Percentiles rank a stretch among this genome's conserved stretches.
Evolutionary conservation across 1,140 invertebrate species (phyloP).

Genomic region (Caenorhabditis briggsae): DNA sequence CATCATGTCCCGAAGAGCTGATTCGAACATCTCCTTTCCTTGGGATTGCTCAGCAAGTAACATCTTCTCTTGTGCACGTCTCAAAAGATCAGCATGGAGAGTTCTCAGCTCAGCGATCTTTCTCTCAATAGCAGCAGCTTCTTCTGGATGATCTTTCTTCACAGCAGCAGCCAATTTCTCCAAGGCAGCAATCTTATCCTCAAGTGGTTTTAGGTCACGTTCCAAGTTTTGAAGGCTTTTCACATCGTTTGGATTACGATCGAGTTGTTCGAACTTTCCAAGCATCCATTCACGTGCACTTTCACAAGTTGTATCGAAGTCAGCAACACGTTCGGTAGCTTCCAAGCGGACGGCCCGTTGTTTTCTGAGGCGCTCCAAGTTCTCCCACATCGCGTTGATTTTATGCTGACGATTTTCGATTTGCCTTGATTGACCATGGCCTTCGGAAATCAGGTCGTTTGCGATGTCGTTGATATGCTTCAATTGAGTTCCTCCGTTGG

Average conservation of each 20-base stretch:
- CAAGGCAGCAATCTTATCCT: slow-evolving; percentile 75
- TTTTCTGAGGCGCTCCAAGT: slow-evolving; percentile 88
- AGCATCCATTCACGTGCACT: slow-evolving; percentile 93
- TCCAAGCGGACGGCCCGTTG: slow-evolving; percentile 89
- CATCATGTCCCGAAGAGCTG: slow-evolving; percentile 81
- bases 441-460: slow-evolving; percentile 86
- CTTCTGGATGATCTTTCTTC: slow-evolving; percentile 90
- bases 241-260: slow-evolving; percentile 61
- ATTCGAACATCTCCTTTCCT: slow-evolving; percentile 87
- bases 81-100: slow-evolving; percentile 87
- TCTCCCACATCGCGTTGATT: slow-evolving; percentile 84
- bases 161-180: slow-evolving; percentile 80
- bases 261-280: slow-evolving; percentile 76
- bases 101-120: slow-evolving; percentile 88
- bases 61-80: slow-evolving; percentile 72
- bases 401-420: slow-evolving; percentile 87
- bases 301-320: slow-evolving; percentile 92
- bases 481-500: slow-evolving; percentile 87
- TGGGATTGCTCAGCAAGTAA: slow-evolving; percentile 88
- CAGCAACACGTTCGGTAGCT: slow-evolving; percentile 85
- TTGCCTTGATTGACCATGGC: slow-evolving; percentile 89
- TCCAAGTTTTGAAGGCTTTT: slow-evolving; percentile 82
- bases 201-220: slow-evolving; percentile 71
- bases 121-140: slow-evolving; percentile 87
- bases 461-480: slow-evolving; percentile 90